Conservation (phyloP, 2,888 invertebrate species). For the Microctonus hyperodae region DNA sequence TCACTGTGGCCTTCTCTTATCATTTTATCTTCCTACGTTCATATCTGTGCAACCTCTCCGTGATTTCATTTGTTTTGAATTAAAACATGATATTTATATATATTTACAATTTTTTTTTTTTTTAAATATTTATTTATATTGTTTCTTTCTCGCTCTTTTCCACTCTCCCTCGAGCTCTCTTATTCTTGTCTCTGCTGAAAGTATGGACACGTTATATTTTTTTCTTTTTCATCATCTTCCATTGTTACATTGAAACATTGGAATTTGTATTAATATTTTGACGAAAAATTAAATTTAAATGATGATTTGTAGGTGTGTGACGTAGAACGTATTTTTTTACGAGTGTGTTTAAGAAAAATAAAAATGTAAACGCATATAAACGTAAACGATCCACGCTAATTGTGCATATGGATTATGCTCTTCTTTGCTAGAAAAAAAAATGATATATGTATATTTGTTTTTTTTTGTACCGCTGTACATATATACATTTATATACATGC, state of each 20-base stretch:
- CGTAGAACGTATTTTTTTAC: slow-evolving; percentile 30
- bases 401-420: slow-evolving; percentile 5
- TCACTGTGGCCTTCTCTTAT: not conserved
- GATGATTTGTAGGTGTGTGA: slow-evolving; percentile 27
- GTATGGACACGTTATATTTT: not conserved
- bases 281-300: not conserved
- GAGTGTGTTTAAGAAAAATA: slow-evolving; percentile 14
- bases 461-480: slow-evolving; percentile 26
- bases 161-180: slow-evolving; percentile 35
- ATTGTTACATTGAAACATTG: not conserved
- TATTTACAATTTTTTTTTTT: slow-evolving; percentile 25
- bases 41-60: not conserved
- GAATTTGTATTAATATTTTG: not conserved
- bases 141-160: slow-evolving; percentile 23
- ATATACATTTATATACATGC: not conserved
- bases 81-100: not conserved
- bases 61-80: not conserved
- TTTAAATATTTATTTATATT: slow-evolving; percentile 18
- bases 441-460: slow-evolving; percentile 31
- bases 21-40: not conserved
- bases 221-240: not conserved
- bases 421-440: slow-evolving; percentile 16
- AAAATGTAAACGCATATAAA: not conserved
- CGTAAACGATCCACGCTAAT: not conserved
- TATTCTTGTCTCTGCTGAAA: slow-evolving; percentile 27